These are phyloP conservation scores for Octopus bimaculoides DNA, from an alignment of 1,140 invertebrate genomes.

Conservation along the genomic window DNA sequence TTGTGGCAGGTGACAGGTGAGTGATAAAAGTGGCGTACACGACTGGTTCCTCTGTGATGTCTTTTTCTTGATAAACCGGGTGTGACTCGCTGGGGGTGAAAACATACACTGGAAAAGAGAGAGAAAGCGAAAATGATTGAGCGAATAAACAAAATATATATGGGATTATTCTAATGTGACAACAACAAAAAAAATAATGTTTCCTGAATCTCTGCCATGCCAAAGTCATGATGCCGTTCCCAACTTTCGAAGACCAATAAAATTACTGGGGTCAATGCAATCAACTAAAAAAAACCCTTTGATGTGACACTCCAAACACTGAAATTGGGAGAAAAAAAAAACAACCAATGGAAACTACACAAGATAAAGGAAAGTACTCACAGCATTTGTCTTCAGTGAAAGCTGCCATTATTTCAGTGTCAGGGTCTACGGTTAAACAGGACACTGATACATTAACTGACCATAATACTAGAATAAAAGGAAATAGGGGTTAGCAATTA, in stretches of 20 bases:
- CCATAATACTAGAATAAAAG: constrained; percentile 39
- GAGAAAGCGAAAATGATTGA: constrained; percentile 5
- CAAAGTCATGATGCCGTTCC: background rate
- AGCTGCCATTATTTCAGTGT: constrained; percentile 66
- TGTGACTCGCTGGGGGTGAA: constrained; percentile 63
- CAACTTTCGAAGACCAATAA: background rate
- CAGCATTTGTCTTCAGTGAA: constrained; percentile 66
- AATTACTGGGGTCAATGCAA: background rate
- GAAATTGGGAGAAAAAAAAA: background rate
- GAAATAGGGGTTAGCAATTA: background rate
- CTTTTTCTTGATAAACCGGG: constrained; percentile 48
- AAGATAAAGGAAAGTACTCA: constrained; percentile 48
- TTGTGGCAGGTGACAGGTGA: constrained; percentile 15
- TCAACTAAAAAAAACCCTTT: background rate
- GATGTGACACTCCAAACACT: background rate
- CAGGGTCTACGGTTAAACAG: constrained; percentile 63
- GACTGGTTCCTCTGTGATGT: constrained; percentile 10
- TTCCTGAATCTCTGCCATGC: background rate
- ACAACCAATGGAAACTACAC: background rate
- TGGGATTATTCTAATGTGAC: background rate
- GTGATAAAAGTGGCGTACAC: constrained; percentile 33
- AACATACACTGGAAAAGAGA: constrained; percentile 60
- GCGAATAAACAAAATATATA: background rate
- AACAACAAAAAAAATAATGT: background rate
- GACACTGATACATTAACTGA: constrained; percentile 60